Evolutionary conservation across 2,113 vertebrate genomes (phyloP).

Genomic region (Eulemur rufifrons): DNA sequence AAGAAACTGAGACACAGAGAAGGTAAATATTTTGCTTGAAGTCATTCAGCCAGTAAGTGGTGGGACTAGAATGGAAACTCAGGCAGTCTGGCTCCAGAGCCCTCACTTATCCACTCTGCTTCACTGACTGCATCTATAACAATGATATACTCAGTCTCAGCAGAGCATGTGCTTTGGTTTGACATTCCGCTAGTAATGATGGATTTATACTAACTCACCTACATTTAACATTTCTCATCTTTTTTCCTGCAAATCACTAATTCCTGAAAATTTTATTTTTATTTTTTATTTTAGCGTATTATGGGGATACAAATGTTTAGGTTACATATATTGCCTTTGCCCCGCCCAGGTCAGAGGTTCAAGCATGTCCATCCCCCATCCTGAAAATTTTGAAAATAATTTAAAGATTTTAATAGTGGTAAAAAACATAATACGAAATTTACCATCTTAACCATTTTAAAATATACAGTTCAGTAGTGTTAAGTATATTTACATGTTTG

Average conservation of each 20-base stretch:
- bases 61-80: neutral
- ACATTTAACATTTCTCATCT: neutral
- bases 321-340: too few species aligned
- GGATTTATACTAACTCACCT: neutral
- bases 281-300: too few species aligned
- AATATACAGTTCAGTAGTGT: neutral
- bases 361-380: too few species aligned
- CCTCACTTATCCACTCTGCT: neutral
- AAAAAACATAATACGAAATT: neutral
- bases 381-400: neutral
- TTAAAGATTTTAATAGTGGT: neutral
- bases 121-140: neutral
- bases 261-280: neutral
- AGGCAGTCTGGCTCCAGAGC: neutral
- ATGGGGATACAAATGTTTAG: too few species aligned
- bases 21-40: neutral
- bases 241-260: neutral
- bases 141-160: neutral
- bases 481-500: neutral
- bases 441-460: neutral
- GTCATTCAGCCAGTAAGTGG: neutral
- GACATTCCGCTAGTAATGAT: neutral
- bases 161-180: neutral
- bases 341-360: too few species aligned
- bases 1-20: neutral